Base-by-base conservation (phyloP, 23 tunicate genomes). In the Clavelina lepadiformis region DNA sequence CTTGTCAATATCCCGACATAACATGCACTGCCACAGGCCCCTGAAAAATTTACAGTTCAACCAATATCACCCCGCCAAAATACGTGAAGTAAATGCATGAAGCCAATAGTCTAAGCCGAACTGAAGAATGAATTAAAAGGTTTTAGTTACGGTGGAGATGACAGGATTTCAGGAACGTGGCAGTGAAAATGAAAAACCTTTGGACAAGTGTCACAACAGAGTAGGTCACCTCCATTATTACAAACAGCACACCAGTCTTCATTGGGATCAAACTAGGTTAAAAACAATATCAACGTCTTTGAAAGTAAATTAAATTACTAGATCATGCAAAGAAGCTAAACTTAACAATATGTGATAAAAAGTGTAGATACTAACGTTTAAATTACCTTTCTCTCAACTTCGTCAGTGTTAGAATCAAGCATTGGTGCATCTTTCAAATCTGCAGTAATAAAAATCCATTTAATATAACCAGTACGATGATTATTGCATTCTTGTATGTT, bases 221-320 rank as follows among this genome's bases (percentile, higher is more conserved):
- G 59, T 2, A 85, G 68, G 31, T 85, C 80, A 0, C 94, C 94
- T 5, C 94, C 94, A 46, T 85, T 85, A 33, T 79, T 69, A 32
- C 94, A 85, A 41, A 85, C 94, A n/a, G 76, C 94, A 51, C 94
- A 85, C 80, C 81, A 85, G 41, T 85, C 94, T 41, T 85, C 93
- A 50, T 83, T 83, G 0, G 87, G 78, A 38, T 80, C 87, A 35
- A 49, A 58, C 78, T 76, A 35, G 7, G 41, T 30, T 46, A 30
- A 31, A 13, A 6, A 5, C n/a, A n/a, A n/a, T n/a, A n/a, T n/a
- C n/a, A n/a, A n/a, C n/a, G n/a, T n/a, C n/a, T n/a, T n/a, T n/a
- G n/a, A 52, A 52, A 49, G 55, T 4, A 49, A 3, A 3, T 21
- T 4, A 3, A 49, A 21, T 3, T 2, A 49, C 5, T 3, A 21